A percentile compares a stretch with the other conserved stretches of the same genome.
Evolutionary conservation across 2,888 invertebrate species (phyloP).

Genomic region (Seira musarum): DNA sequence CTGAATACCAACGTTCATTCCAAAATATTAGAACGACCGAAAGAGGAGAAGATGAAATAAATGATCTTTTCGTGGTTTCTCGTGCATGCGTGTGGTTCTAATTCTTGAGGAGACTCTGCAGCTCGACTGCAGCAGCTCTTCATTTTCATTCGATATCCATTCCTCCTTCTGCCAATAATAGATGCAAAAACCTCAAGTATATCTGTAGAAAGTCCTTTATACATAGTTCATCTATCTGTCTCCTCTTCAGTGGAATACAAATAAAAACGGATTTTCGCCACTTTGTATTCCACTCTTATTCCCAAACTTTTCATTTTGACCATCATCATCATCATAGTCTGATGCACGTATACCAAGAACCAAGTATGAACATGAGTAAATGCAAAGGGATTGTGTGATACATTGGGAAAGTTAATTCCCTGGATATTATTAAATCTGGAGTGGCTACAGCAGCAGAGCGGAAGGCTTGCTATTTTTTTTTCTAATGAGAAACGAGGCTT

Average conservation of each 20-base stretch:
- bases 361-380: not conserved
- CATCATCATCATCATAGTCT: not conserved
- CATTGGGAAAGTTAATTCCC: conserved; percentile 12
- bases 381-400: conserved; percentile 12
- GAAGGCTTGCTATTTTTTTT: not conserved
- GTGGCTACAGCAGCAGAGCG: not conserved
- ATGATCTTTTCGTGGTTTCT: conserved; percentile 9
- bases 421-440: conserved; percentile 6
- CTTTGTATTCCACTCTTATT: conserved; percentile 8
- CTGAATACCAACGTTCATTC: no score
- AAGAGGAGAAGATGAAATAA: conserved; percentile 5
- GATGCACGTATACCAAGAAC: conserved; percentile 2
- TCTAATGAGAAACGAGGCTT: not conserved
- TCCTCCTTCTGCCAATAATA: no score
- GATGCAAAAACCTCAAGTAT: no score
- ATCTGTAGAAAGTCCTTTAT: no score
- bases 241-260: not conserved
- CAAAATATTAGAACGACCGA: no score
- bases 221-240: no score
- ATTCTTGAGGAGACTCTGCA: not conserved
- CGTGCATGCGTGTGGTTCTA: conserved; percentile 15
- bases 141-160: no score
- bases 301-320: conserved; percentile 14
- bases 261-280: conserved; percentile 3
- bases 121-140: no score